These are phyloP conservation scores for Sialia sialis DNA, from an alignment of 2,113 vertebrate species.

Conservation along the genomic window DNA sequence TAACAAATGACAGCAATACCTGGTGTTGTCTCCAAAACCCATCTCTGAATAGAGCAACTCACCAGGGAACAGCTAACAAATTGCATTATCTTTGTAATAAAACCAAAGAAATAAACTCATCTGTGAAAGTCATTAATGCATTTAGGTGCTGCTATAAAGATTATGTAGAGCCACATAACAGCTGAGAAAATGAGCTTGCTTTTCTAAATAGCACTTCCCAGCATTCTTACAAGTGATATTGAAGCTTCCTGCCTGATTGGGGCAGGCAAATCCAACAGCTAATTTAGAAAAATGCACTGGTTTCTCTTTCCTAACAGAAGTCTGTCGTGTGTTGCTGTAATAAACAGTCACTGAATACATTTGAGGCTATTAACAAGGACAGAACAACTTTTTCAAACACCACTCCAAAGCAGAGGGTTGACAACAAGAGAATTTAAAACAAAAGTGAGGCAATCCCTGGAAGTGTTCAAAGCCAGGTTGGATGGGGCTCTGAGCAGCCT, in stretches of 20 bases:
- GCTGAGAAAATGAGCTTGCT: neutral
- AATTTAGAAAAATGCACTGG: neutral
- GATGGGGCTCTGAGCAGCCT: neutral
- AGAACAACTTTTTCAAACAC: neutral
- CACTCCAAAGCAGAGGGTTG: neutral
- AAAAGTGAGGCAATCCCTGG: neutral
- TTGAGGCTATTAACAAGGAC: neutral
- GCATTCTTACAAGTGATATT: neutral
- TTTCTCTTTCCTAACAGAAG: neutral
- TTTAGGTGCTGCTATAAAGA: neutral
- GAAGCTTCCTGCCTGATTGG: neutral
- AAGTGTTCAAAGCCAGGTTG: neutral
- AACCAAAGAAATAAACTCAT: neutral
- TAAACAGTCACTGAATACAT: neutral
- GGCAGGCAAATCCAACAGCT: neutral
- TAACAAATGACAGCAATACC: neutral
- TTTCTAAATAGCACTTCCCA: neutral
- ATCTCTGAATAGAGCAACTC: neutral
- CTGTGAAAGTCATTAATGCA: neutral
- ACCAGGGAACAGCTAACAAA: neutral
- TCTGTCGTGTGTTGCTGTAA: neutral
- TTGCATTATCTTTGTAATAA: constrained; percentile 7
- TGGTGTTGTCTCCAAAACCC: constrained; percentile 2
- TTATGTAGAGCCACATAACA: neutral
- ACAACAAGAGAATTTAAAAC: neutral